These are phyloP conservation scores for Aleiodes testaceus DNA, from an alignment of 2,888 invertebrate species.

Conservation along the genomic window DNA sequence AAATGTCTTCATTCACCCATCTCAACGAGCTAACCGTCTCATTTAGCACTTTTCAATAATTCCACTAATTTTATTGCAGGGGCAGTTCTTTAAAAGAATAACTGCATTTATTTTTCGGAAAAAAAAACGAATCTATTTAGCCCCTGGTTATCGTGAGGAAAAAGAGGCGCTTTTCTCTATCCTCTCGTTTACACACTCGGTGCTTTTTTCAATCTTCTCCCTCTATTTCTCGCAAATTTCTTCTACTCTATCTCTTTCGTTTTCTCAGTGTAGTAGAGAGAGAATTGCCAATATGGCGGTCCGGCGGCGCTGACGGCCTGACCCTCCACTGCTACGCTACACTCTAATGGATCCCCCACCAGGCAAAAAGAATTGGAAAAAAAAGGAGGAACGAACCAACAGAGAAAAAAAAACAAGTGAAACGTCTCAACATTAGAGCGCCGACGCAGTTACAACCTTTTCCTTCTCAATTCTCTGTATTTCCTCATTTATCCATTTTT, in stretches of 20 bases:
- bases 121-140: too few species aligned
- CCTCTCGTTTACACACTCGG: too few species aligned
- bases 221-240: constrained; percentile 10
- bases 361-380: background rate
- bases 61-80: too few species aligned
- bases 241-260: constrained; percentile 21
- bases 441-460: background rate
- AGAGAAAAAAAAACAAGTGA: background rate
- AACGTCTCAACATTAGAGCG: background rate
- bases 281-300: constrained; percentile 48
- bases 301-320: constrained; percentile 40
- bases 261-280: constrained; percentile 42
- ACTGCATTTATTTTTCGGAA: too few species aligned
- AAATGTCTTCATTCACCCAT: too few species aligned
- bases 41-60: too few species aligned
- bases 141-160: too few species aligned
- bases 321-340: constrained; percentile 31
- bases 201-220: background rate
- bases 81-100: too few species aligned
- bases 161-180: too few species aligned
- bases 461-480: background rate
- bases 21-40: too few species aligned
- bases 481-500: background rate
- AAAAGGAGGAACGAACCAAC: background rate
- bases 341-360: constrained; percentile 15